Evolutionary conservation across 2,888 invertebrate genomes (phyloP).

Genomic region (Schizotus pectinicornis): DNA sequence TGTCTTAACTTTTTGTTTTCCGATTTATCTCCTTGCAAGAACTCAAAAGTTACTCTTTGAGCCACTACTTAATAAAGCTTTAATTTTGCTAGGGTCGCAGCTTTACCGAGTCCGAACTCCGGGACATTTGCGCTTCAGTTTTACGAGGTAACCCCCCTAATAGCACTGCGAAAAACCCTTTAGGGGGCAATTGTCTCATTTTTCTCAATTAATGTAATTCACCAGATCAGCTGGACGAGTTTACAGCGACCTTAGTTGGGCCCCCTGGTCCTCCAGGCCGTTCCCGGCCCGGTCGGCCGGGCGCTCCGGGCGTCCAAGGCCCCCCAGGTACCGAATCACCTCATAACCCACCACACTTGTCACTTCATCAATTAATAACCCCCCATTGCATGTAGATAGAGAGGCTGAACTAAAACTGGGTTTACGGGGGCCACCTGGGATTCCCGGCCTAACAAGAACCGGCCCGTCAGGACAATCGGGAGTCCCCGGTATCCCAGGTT

Average conservation of each 20-base stretch:
- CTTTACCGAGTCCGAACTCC: slow-evolving; percentile 74
- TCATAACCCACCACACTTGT: neutral
- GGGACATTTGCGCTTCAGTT: slow-evolving; percentile 81
- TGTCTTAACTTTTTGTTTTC: neutral
- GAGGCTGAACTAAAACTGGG: slow-evolving; percentile 65
- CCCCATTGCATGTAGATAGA: slow-evolving; percentile 59
- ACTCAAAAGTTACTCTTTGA: too few species aligned
- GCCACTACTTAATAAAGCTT: neutral
- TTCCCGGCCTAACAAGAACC: slow-evolving; percentile 62
- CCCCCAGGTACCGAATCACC: slow-evolving; percentile 63
- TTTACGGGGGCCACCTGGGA: slow-evolving; percentile 74
- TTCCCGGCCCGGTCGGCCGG: slow-evolving; percentile 72
- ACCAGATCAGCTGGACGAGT: slow-evolving; percentile 77
- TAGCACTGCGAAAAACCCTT: slow-evolving; percentile 1
- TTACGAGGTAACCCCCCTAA: slow-evolving; percentile 69
- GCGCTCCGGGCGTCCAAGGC: slow-evolving; percentile 73
- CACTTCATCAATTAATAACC: neutral
- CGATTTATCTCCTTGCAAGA: neutral
- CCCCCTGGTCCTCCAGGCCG: slow-evolving; percentile 72
- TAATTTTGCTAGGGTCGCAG: slow-evolving; percentile 63
- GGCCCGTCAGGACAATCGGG: slow-evolving; percentile 64
- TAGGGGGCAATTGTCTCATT: neutral
- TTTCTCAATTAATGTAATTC: slow-evolving; percentile 6
- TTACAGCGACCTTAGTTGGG: slow-evolving; percentile 68
- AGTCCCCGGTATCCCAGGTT: slow-evolving; percentile 66